Evolutionary conservation across 2,888 invertebrate species (phyloP).

Genomic region (Morinoia aosen): DNA sequence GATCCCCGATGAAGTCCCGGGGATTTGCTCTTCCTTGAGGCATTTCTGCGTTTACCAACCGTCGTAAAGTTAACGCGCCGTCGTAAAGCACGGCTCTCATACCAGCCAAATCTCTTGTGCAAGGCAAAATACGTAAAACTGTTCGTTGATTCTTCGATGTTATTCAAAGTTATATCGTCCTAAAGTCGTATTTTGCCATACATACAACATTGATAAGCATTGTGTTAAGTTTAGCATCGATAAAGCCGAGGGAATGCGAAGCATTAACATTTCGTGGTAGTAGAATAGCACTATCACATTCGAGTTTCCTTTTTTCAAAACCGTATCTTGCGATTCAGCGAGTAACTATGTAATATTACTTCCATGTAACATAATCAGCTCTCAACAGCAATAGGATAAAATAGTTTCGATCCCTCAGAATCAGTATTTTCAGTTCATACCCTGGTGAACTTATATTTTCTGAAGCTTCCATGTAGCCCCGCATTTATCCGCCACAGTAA

Average conservation of each 20-base stretch:
- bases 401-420: not conserved
- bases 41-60: not conserved
- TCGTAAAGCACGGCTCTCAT: constrained; percentile 3
- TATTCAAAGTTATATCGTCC: not conserved
- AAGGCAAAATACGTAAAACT: not conserved
- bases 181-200: not conserved
- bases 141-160: not conserved
- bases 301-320: not conserved
- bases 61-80: not conserved
- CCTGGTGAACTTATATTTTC: not conserved
- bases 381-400: not conserved
- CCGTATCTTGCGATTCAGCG: not conserved
- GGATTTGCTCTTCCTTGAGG: not conserved
- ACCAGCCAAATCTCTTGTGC: not conserved
- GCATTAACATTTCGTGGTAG: not conserved
- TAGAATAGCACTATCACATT: not conserved
- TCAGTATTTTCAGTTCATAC: not conserved
- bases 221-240: not conserved
- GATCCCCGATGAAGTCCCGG: not conserved
- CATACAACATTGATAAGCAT: not conserved
- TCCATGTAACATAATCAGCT: not conserved
- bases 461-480: not conserved
- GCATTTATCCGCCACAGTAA: not conserved
- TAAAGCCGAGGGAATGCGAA: not conserved
- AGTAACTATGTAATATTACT: not conserved